These are phyloP conservation scores for Eurytoma adleriae DNA, from an alignment of 2,888 invertebrate genomes.

Conservation along the genomic window DNA sequence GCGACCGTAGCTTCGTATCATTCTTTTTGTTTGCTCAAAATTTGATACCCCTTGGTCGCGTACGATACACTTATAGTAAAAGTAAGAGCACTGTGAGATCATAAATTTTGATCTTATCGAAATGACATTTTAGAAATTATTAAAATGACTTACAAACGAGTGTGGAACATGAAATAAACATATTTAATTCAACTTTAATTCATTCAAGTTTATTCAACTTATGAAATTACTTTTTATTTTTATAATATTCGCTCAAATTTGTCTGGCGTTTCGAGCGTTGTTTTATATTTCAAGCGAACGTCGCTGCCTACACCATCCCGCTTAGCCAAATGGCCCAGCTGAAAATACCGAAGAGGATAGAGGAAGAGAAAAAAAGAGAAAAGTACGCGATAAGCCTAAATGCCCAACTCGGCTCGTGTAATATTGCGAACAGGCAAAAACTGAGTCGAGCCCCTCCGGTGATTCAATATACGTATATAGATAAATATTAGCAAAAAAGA, in stretches of 20 bases:
- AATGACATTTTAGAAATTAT: background rate
- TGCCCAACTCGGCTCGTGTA: background rate
- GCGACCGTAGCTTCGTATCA: background rate
- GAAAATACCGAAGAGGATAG: background rate
- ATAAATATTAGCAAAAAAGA: slow-evolving; percentile 5
- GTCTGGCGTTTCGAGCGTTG: background rate
- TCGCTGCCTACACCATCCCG: background rate
- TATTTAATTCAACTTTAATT: too few relatives aligned
- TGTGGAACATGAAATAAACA: too few relatives aligned
- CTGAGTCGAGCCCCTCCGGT: background rate
- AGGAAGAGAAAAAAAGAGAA: background rate
- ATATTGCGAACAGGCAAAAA: slow-evolving; percentile 12
- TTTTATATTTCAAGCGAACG: background rate
- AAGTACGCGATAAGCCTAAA: slow-evolving; percentile 11
- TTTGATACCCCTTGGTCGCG: background rate
- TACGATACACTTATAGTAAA: background rate
- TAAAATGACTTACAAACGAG: background rate
- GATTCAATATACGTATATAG: slow-evolving; percentile 1
- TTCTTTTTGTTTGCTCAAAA: background rate
- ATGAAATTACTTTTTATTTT: background rate
- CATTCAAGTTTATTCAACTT: background rate
- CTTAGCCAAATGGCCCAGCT: background rate
- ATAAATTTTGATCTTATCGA: background rate
- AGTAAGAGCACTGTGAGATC: too few relatives aligned
- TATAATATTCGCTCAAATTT: background rate